Base-by-base conservation (phyloP, 2,888 invertebrate genomes). In the Diloba caeruleocephala region DNA sequence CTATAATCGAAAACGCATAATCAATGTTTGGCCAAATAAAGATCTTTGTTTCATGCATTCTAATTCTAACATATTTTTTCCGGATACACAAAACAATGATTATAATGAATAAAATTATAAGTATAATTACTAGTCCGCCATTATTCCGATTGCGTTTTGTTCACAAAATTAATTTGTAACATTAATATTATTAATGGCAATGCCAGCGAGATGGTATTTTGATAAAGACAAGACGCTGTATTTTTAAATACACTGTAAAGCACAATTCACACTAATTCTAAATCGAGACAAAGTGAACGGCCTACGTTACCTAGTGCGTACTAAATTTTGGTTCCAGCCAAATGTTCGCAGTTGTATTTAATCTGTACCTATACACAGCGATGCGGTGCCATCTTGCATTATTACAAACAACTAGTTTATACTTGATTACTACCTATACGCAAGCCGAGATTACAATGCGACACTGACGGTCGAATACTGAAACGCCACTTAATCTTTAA, bases 21-120 rank as follows among this genome's bases (percentile, higher is more conserved):
- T 34, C 23, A 50, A 57, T 14, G 61, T 66, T 66, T 66, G 50
- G 34, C 12, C 39, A 69, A 54, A 45, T 57, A 32, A 50, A 41
- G 69, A 73, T 76, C 70, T 82, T 81, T 81, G 79, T 87, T 87
- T 84, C 81, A 83, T 82, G 83, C 85, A 87, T 81, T 88, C 82
- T 84, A 85, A 82, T 81, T 85, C 73, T 76, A 65, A 75, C 72
- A 75, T 69, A 71, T 74, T 82, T 85, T 83, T 87, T 85, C 78
- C 79, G 70, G 77, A 81, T 78, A 81, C 76, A 81, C 78, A 75
- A 81, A 85, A 87, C 81, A 85, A 85, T 84, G 80, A 72, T 79
- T 71, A 72, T 82, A 82, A 85, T 85, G 81, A 85, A 82, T 64
- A 69, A 65, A 60, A 59, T 81, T 77, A 82, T 78, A 76, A 78